phyloP scores from a whole-genome alignment of 1,140 invertebrate genomes.

The Eueides isabella region DNA sequence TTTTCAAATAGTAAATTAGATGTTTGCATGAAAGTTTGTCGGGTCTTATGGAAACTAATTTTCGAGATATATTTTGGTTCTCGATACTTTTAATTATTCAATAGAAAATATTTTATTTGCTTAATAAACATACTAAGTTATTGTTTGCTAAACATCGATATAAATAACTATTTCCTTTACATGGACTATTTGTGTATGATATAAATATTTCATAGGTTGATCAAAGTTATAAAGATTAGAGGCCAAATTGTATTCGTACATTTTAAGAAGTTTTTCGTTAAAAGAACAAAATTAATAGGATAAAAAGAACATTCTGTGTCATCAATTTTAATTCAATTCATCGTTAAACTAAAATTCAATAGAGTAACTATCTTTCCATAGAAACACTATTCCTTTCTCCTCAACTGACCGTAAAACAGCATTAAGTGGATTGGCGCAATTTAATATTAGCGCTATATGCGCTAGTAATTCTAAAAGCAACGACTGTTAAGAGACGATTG shows the following conservation, averaged over 20 bases:
- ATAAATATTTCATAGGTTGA: no score
- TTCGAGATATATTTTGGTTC: neutral
- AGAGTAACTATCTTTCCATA: slow-evolving; percentile 12
- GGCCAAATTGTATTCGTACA: neutral
- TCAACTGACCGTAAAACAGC: slow-evolving; percentile 32
- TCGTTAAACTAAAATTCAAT: slow-evolving; percentile 21
- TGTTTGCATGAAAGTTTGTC: neutral
- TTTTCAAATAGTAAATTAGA: neutral
- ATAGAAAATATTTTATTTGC: no score
- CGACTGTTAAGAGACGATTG: slow-evolving; percentile 7
- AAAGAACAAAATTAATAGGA: no score
- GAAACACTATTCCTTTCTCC: slow-evolving; percentile 18
- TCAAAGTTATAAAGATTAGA: neutral
- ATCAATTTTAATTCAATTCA: neutral
- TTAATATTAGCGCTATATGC: slow-evolving; percentile 19
- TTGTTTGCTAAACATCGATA: no score
- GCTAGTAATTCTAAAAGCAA: neutral
- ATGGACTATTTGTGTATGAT: no score
- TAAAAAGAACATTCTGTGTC: neutral
- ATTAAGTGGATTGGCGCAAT: slow-evolving; percentile 26
- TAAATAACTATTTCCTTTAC: no score
- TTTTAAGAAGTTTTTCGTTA: neutral
- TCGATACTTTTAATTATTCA: neutral
- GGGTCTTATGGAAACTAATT: neutral
- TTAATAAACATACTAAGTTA: no score